Conservation (phyloP, 2,888 invertebrate species). For the Drosophila colorata region DNA sequence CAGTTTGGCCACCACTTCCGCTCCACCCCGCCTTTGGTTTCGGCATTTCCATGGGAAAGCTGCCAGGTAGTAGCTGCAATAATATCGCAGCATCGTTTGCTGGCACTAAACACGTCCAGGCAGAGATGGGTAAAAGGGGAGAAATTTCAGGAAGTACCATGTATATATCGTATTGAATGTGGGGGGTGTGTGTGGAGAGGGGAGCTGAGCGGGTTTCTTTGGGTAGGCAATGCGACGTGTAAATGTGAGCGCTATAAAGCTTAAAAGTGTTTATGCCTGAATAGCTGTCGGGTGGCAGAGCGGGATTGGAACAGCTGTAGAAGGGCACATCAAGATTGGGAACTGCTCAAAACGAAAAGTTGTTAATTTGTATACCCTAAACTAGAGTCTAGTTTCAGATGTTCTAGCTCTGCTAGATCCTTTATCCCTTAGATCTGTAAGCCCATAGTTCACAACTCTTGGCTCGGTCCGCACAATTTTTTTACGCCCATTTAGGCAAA, state of each 20-base stretch:
- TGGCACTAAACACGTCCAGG: conserved; percentile 69
- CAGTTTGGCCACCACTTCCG: background rate
- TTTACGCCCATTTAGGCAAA: conserved; percentile 53
- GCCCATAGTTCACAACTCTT: conserved; percentile 18
- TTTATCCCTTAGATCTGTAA: background rate
- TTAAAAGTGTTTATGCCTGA: conserved; percentile 73
- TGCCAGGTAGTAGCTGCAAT: conserved; percentile 70
- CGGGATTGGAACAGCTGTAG: background rate
- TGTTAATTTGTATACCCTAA: conserved; percentile 8
- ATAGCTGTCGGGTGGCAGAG: conserved; percentile 34
- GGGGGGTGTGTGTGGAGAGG: conserved; percentile 3
- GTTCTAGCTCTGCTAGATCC: background rate
- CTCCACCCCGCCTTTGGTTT: background rate
- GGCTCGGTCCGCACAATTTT: conserved; percentile 22
- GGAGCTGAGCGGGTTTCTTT: conserved; percentile 18
- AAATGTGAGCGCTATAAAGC: conserved; percentile 72
- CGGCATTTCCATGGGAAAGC: conserved; percentile 44
- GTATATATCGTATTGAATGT: conserved; percentile 19
- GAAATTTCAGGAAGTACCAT: conserved; percentile 11
- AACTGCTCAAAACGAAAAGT: conserved; percentile 22
- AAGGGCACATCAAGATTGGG: conserved; percentile 5
- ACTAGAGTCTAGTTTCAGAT: no score
- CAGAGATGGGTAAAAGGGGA: conserved; percentile 1
- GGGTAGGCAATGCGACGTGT: conserved; percentile 71
- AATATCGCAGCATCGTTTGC: conserved; percentile 64